Percentiles rank a stretch among this genome's conserved stretches.
These are phyloP conservation scores for Ifrita kowaldi DNA, from an alignment of 2,113 vertebrate genomes.

Conservation along the genomic window DNA sequence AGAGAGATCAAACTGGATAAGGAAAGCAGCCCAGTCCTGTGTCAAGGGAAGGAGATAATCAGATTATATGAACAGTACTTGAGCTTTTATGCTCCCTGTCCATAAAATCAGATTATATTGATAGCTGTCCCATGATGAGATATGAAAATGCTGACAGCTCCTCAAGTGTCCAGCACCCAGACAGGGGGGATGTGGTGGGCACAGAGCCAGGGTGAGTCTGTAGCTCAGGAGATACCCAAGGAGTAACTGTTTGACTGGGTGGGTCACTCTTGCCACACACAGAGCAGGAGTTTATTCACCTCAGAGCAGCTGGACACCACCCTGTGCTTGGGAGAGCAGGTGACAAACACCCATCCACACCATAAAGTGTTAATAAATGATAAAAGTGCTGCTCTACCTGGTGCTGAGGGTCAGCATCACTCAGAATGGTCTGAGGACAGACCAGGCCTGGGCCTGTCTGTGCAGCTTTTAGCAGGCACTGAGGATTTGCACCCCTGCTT, in stretches of 20 bases:
- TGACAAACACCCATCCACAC: neutral
- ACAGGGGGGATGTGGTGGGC: neutral
- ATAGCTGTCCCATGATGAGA: neutral
- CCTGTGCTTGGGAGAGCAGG: neutral
- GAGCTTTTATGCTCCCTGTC: neutral
- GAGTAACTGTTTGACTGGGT: neutral
- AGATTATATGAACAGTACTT: neutral
- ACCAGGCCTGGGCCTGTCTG: neutral
- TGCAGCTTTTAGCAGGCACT: neutral
- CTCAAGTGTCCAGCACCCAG: neutral
- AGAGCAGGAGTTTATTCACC: neutral
- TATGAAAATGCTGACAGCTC: constrained; percentile 23
- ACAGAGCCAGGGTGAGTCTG: neutral
- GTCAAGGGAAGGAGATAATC: neutral
- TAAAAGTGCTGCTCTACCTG: neutral
- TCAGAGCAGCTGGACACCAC: neutral
- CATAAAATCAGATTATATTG: neutral
- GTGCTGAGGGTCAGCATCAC: neutral
- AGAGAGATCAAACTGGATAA: neutral
- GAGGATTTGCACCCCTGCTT: neutral
- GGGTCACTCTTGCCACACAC: neutral
- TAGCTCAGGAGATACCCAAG: neutral
- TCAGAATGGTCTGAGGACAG: neutral
- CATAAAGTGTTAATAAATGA: neutral
- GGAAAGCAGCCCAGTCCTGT: neutral